A percentile compares a stretch with the other conserved stretches of the same genome.
Conservation (phyloP, 2,113 vertebrate species). For the Scolopax mira region DNA sequence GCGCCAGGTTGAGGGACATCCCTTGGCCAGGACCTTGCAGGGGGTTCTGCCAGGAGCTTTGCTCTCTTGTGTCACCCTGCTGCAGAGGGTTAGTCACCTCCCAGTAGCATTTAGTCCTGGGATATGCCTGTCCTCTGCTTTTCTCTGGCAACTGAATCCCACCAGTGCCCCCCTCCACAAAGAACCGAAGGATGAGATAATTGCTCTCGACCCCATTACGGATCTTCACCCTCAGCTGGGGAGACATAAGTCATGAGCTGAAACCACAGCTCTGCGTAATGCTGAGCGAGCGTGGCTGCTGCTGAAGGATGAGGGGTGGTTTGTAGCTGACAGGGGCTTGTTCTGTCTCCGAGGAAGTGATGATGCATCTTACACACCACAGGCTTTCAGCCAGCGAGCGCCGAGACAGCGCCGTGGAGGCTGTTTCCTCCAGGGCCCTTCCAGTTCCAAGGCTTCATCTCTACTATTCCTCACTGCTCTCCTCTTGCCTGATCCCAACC, state of each 20-base stretch:
- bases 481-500: background rate
- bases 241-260: background rate
- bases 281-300: background rate
- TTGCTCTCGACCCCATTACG: background rate
- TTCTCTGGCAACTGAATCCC: background rate
- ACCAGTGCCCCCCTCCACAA: background rate
- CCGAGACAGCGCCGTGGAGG: accelerated
- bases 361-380: background rate
- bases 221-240: background rate
- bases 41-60: background rate
- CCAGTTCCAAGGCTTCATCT: background rate
- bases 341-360: background rate
- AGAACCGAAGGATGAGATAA: background rate
- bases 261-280: background rate
- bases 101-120: background rate
- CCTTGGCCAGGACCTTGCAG: background rate
- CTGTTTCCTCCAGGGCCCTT: background rate
- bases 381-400: background rate
- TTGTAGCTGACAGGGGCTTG: background rate
- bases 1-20: background rate
- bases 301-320: background rate
- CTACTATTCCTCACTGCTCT: accelerated
- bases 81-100: background rate
- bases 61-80: background rate
- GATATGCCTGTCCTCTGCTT: background rate